Evolutionary conservation across 2,888 invertebrate genomes (phyloP), one percentile per base, ranked within the genome.

Genomic region (Linnaemya vulpina): DNA sequence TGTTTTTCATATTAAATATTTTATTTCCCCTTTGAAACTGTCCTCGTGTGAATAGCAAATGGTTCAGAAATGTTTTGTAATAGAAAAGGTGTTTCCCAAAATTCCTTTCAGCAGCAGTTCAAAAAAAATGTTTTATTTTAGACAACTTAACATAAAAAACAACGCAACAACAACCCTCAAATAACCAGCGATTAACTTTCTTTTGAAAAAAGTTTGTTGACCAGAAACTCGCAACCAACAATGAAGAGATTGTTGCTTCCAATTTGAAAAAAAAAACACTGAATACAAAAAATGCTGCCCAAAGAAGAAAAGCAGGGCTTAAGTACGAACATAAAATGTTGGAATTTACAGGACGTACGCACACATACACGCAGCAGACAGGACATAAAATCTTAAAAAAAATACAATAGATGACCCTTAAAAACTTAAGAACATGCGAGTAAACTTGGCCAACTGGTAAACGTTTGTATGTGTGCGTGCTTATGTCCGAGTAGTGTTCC

Each of bases 271-370:
- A 55, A 67, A 43, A 55, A 13, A 25, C 25, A 15, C 11, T 40
- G 17, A 22, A 58, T 11, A 67, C 4, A 62, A 49, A 35, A 25
- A 8, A 17, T 22, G 22, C 71, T n/a, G 53, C 58, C 35, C 67
- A 78, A 77, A 73, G 49, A 68, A 65, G 77, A 73, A 81, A 78
- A 78, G 70, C 81, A 81, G 38, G 74, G 71, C 81, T 78, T 82
- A 81, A 85, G 84, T 82, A 85, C 78, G 78, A 82, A 70, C 82
- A 85, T 85, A 82, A 85, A 85, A 78, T 75, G 60, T 82, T 71
- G 13, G 67, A 82, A 65, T 78, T 82, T 70, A 82, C 77, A 63
- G 25, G 30, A 15, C 58, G 67, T 40, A 63, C 38, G 17, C 53
- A 25, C 13, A 71, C 15, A n/a, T 17, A 70, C 17, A 65, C 74